Base-by-base conservation (phyloP, 2,888 invertebrate species). In the Clunio marinus region DNA sequence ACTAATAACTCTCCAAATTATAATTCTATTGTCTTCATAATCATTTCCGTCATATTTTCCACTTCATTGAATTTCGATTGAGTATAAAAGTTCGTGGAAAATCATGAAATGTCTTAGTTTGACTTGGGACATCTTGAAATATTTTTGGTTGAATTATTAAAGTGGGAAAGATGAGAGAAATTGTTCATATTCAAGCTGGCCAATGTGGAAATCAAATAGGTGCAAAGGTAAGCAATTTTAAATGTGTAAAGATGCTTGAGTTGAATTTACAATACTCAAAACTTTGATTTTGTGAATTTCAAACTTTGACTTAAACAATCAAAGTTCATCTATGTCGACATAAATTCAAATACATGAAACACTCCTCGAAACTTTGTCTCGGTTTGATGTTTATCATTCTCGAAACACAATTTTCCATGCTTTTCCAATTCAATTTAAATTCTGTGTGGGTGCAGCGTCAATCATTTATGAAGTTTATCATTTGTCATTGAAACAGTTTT, bases 151-250 rank as follows among this genome's bases (percentile, higher is more conserved):
- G 5, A 22, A 22, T 17, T 22, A 20, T 41, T 41, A 41, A 41
- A 59, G n/a, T 41, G n/a, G 28, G 5, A 77, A 82, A 76, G 75
- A 89, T 89, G 89, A 84, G 89, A 77, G 89, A 90, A 83, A 90
- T 90, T 75, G 87, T 89, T 70, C 89, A 89, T 74, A 84, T 89
- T 74, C 89, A 90, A 78, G 88, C 87, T 71, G 89, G 89, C 71
- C 89, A 90, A 77, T 90, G 89, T 77, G 89, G 89, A 70, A 96
- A 96, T 83, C 95, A 96, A 83, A 95, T 96, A 80, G 95, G 95
- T 75, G 92, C 94, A 74, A 95, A 94, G 69, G 77, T 77, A 67
- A 73, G 74, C 41, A 5, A 8, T 20, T 24, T 41, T 4, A 8
- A 32, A 32, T 32, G 32, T 32, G 7, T 5, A 32, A 32, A 5